Evolutionary conservation across 2,888 invertebrate species (phyloP), one percentile per base, ranked within the genome.

Genomic region (Parnassius glacialis): DNA sequence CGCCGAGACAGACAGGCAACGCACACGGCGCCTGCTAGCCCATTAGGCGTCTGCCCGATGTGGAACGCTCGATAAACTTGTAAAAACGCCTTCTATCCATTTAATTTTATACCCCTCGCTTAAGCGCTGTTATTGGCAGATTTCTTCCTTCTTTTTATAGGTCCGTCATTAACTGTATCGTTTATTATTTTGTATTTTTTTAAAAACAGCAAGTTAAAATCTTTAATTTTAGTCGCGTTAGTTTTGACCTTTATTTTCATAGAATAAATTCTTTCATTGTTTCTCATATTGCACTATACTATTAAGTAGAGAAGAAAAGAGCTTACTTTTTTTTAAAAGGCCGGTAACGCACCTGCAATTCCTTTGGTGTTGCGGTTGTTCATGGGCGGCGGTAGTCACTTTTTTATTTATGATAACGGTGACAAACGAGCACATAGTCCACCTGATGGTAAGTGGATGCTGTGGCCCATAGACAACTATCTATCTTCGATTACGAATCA

Each of bases 31-130:
- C 90, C 90, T 86, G 78, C 77, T 76, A 82, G 82, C 81, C 89
- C 89, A 90, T 90, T 90, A 90, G 80, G 81, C 81, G 89, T 87
- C 90, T 86, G 83, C 81, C 81, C 84, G 85, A 87, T 88, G 85
- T 87, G 74, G 87, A 89, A 88, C 90, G 91, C 90, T 90, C 90
- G 89, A 90, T 90, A 90, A 90, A 90, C 90, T 90, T 90, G 85
- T 90, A 89, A 90, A 90, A 90, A 89, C 87, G 87, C 87, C 86
- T 87, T 88, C 87, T 85, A 86, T 84, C 85, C 85, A 88, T 90
- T 90, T 90, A 89, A 90, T 90, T 90, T 90, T 90, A 90, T 87
- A 86, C 78, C 85, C 85, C 83, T 79, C 80, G 86, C 86, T 85
- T 87, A 85, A 87, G 86, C 85, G 83, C 83, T 86, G 88, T 84